A percentile compares a stretch with the other conserved stretches of the same genome.
Evolutionary conservation across 2,113 vertebrate genomes (phyloP).

Genomic region (Oceanites oceanicus): DNA sequence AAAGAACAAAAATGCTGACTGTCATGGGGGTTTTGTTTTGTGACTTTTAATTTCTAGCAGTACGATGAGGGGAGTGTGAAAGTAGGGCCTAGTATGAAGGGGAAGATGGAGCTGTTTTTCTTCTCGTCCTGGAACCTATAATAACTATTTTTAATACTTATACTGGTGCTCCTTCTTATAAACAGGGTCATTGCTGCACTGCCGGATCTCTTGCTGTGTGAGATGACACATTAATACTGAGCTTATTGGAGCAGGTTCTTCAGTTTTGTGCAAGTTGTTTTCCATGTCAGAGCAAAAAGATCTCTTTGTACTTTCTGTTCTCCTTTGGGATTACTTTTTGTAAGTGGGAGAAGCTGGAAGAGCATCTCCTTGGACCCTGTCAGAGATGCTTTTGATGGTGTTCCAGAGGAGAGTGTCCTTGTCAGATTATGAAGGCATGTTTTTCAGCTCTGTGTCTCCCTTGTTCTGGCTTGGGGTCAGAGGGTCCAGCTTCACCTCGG

Average conservation of each 20-base stretch:
- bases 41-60: background rate
- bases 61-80: background rate
- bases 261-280: slow-evolving; percentile 22
- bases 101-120: slow-evolving; percentile 1
- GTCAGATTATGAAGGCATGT: background rate
- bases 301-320: slow-evolving; percentile 4
- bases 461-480: background rate
- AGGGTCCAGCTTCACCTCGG: background rate
- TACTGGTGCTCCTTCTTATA: background rate
- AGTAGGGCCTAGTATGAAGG: background rate
- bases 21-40: background rate
- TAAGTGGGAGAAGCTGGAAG: background rate
- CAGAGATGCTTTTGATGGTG: background rate
- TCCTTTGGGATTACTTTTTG: background rate
- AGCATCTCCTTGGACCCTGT: background rate
- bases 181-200: background rate
- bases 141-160: background rate
- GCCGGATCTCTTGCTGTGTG: slow-evolving; percentile 38
- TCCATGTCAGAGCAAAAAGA: background rate
- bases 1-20: background rate
- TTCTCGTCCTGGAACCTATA: background rate
- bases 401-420: background rate
- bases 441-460: background rate
- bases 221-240: slow-evolving; percentile 7
- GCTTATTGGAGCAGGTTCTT: slow-evolving; percentile 5